phyloP scores from a whole-genome alignment of 2,797 vertebrate genomes.

The Sebastes hubbsi region DNA sequence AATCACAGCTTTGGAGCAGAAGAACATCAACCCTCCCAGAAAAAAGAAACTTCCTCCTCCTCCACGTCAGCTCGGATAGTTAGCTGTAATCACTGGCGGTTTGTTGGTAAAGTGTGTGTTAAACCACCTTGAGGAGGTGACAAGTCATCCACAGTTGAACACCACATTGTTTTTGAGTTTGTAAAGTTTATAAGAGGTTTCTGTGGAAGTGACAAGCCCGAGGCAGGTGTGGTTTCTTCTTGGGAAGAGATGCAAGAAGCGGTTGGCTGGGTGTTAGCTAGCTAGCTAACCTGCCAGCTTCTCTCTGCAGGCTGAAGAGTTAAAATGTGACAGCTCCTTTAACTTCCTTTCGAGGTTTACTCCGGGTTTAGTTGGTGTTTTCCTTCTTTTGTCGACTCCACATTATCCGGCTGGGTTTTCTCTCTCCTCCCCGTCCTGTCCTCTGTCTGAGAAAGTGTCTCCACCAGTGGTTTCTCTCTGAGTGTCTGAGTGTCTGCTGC shows the following conservation, averaged over 20 bases:
- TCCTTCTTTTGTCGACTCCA: slow-evolving; percentile 11
- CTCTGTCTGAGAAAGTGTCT: slow-evolving; percentile 14
- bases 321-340: slow-evolving; percentile 37
- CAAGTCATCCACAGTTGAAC: no score
- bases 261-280: slow-evolving; percentile 53
- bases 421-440: neutral
- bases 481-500: neutral
- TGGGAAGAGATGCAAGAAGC: neutral
- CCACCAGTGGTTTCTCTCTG: slow-evolving; percentile 34
- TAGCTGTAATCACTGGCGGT: slow-evolving; percentile 22
- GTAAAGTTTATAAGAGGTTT: no score
- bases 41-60: slow-evolving; percentile 50
- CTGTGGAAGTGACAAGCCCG: no score
- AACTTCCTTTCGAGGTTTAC: slow-evolving; percentile 8
- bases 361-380: slow-evolving; percentile 21
- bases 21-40: slow-evolving; percentile 1
- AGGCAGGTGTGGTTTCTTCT: slow-evolving; percentile 8
- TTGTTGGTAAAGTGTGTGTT: neutral
- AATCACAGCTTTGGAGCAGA: slow-evolving; percentile 34
- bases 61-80: slow-evolving; percentile 76
- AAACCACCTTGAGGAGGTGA: no score
- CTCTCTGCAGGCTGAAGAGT: slow-evolving; percentile 22
- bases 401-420: slow-evolving; percentile 1
- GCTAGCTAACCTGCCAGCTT: slow-evolving; percentile 36
- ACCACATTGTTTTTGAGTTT: no score